These are phyloP conservation scores for Galerucella nymphaeae DNA, from an alignment of 2,888 invertebrate species.

Conservation along the genomic window DNA sequence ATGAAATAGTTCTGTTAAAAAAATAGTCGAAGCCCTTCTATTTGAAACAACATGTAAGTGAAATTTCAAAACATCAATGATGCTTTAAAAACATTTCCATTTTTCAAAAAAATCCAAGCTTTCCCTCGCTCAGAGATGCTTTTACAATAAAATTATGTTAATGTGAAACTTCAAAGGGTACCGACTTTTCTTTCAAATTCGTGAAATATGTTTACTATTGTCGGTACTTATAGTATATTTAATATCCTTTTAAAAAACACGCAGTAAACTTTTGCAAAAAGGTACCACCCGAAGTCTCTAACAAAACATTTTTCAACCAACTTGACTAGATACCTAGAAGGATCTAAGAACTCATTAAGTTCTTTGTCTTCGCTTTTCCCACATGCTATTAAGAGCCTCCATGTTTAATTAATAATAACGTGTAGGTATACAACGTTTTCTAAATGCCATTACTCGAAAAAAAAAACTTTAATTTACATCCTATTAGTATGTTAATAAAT, in stretches of 20 bases:
- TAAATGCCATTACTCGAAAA: slow-evolving; percentile 37
- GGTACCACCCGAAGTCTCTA: slow-evolving; percentile 11
- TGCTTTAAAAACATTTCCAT: too few species aligned
- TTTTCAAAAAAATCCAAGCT: too few species aligned
- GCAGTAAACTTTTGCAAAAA: neutral
- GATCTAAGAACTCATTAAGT: slow-evolving; percentile 24
- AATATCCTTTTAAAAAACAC: neutral
- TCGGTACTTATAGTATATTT: neutral
- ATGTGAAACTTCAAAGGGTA: too few species aligned
- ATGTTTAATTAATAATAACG: slow-evolving; percentile 41
- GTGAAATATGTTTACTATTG: neutral
- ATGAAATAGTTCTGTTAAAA: neutral
- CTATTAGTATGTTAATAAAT: slow-evolving; percentile 44
- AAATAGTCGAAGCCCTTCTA: neutral
- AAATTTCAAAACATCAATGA: too few species aligned
- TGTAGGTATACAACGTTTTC: slow-evolving; percentile 39
- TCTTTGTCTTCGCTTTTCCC: slow-evolving; percentile 31
- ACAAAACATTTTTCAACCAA: slow-evolving; percentile 20
- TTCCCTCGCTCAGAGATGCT: too few species aligned
- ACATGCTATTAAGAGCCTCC: slow-evolving; percentile 34
- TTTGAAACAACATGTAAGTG: too few species aligned
- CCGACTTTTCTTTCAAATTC: neutral
- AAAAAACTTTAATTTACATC: slow-evolving; percentile 42
- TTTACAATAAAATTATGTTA: too few species aligned
- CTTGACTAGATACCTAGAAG: slow-evolving; percentile 17